Conservation (phyloP, 2,888 invertebrate genomes). For the Troides aeacus region DNA sequence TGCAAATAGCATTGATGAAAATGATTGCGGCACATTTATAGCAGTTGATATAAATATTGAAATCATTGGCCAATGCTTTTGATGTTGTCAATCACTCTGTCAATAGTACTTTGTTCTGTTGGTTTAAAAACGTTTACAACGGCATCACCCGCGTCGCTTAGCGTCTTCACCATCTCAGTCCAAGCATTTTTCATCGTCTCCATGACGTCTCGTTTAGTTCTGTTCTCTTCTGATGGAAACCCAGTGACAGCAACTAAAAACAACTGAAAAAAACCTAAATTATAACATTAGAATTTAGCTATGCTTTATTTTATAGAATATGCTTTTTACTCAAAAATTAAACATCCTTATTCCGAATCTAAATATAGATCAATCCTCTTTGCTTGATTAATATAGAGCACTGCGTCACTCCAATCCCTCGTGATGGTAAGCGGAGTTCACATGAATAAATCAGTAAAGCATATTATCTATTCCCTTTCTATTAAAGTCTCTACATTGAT, state of each 20-base stretch:
- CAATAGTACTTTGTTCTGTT: conserved; percentile 61
- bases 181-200: conserved; percentile 67
- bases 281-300: too few species aligned
- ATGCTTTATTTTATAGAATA: too few species aligned
- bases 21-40: conserved; percentile 9
- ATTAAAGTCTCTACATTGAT: too few species aligned
- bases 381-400: too few species aligned
- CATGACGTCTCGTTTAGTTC: conserved; percentile 62
- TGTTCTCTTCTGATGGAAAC: conserved; percentile 43
- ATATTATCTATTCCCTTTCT: too few species aligned
- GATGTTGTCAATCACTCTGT: conserved; percentile 60
- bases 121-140: conserved; percentile 69
- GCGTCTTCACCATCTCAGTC: conserved; percentile 59
- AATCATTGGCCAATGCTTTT: conserved; percentile 52
- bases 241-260: conserved; percentile 44
- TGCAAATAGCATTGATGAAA: background rate
- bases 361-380: too few species aligned
- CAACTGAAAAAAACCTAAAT: conserved; percentile 39
- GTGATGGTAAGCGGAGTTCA: too few species aligned
- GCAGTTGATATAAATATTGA: conserved; percentile 3
- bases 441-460: too few species aligned
- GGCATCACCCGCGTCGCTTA: conserved; percentile 63
- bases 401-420: too few species aligned
- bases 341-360: too few species aligned
- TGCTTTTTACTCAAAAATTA: too few species aligned